Evolutionary conservation across 1,140 invertebrate species (phyloP).

Genomic region (Tribolium castaneum): DNA sequence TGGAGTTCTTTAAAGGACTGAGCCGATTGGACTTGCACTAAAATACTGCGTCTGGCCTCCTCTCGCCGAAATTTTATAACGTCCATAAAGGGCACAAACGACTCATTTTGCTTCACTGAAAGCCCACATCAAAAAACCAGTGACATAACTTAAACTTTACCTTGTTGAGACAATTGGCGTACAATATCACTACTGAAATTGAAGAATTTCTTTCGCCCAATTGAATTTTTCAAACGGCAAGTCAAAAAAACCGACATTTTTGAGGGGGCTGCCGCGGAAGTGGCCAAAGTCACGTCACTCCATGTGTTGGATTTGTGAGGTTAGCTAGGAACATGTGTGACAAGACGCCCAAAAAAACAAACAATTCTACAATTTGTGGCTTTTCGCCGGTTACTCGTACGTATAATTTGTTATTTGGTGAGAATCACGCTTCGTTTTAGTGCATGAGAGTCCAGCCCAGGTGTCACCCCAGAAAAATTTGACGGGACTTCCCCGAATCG

Average conservation of each 20-base stretch:
- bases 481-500: conserved; percentile 59
- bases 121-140: background rate
- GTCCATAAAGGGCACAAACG: conserved; percentile 57
- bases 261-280: background rate
- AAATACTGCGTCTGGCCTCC: conserved; percentile 71
- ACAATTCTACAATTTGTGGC: background rate
- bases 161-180: background rate
- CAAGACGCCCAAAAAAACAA: conserved; percentile 3
- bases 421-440: conserved; percentile 51
- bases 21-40: conserved; percentile 73
- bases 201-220: background rate
- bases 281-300: background rate
- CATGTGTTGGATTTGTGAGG: background rate
- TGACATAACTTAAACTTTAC: conserved; percentile 29
- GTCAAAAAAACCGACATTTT: conserved; percentile 7
- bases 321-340: conserved; percentile 20
- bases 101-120: background rate
- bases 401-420: background rate
- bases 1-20: conserved; percentile 72
- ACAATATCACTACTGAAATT: background rate
- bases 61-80: conserved; percentile 55
- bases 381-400: conserved; percentile 23
- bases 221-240: background rate
- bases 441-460: conserved; percentile 56
- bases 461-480: conserved; percentile 58